Conservation (phyloP, 2,888 invertebrate genomes). For the Conops quadrifasciatus region DNA sequence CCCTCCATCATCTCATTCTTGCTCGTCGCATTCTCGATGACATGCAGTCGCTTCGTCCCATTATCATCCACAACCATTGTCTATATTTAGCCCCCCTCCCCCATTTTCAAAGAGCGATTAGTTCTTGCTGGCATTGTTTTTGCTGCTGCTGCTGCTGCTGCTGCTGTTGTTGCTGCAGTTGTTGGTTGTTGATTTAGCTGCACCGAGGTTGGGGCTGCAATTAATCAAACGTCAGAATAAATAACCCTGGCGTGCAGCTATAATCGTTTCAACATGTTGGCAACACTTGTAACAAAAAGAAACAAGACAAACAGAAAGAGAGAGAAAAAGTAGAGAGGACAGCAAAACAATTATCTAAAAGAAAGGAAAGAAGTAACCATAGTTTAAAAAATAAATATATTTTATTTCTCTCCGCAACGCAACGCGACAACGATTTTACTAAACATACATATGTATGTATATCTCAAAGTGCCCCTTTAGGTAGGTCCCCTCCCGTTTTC, state of each 20-base stretch:
- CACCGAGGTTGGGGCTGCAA: constrained; percentile 30
- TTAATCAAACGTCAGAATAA: constrained; percentile 39
- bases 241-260: constrained; percentile 20
- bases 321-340: background rate
- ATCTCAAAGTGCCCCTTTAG: too few relatives aligned
- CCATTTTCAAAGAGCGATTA: background rate
- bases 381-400: too few relatives aligned
- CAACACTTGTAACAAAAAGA: constrained; percentile 23
- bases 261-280: constrained; percentile 32
- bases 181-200: constrained; percentile 15
- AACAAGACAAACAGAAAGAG: background rate
- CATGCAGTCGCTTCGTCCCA: background rate
- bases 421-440: too few relatives aligned
- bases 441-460: too few relatives aligned
- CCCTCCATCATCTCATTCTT: too few relatives aligned
- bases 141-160: background rate
- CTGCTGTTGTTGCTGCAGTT: background rate
- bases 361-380: too few relatives aligned
- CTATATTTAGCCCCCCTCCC: constrained; percentile 19
- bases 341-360: too few relatives aligned
- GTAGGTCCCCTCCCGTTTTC: too few relatives aligned
- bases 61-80: background rate
- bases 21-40: too few relatives aligned
- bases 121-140: background rate
- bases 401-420: too few relatives aligned